These are phyloP conservation scores for Pangasius larnaudii DNA, from an alignment of 2,797 vertebrate species.

Conservation along the genomic window DNA sequence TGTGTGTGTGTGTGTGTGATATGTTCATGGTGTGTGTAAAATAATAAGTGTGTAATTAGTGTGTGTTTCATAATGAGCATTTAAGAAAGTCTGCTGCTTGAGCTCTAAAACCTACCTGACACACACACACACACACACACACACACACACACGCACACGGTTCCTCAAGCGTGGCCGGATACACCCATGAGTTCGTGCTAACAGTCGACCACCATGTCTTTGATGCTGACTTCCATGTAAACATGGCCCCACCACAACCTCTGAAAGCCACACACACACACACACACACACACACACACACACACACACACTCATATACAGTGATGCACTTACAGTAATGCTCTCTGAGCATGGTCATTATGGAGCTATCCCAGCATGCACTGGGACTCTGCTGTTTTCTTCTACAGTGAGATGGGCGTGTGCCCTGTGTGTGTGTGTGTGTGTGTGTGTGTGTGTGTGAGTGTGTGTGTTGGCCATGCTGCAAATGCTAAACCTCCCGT, in stretches of 20 bases:
- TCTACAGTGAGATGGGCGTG: conserved; percentile 58
- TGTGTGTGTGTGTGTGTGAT: conserved; percentile 16
- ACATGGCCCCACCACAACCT: background rate
- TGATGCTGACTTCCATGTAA: conserved; percentile 8
- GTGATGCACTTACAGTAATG: conserved; percentile 49
- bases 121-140: background rate
- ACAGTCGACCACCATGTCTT: conserved; percentile 10
- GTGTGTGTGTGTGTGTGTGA: conserved; percentile 29
- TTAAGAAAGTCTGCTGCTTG: background rate
- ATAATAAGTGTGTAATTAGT: background rate
- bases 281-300: conserved; percentile 36
- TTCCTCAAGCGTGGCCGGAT: background rate
- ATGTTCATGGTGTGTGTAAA: background rate
- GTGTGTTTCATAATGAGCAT: background rate
- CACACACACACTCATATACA: conserved; percentile 38
- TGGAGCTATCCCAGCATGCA: conserved; percentile 70
- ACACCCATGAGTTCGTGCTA: conserved; percentile 4
- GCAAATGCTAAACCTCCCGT: conserved; percentile 59
- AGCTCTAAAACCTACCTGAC: background rate
- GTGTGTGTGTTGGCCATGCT: conserved; percentile 60
- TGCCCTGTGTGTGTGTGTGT: conserved; percentile 45
- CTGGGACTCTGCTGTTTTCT: conserved; percentile 24
- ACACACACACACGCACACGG: conserved; percentile 22
- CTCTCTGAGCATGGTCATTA: conserved; percentile 57
- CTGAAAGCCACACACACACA: conserved; percentile 26